These are phyloP conservation scores for Conops quadrifasciatus DNA, from an alignment of 2,888 invertebrate species.

Conservation along the genomic window DNA sequence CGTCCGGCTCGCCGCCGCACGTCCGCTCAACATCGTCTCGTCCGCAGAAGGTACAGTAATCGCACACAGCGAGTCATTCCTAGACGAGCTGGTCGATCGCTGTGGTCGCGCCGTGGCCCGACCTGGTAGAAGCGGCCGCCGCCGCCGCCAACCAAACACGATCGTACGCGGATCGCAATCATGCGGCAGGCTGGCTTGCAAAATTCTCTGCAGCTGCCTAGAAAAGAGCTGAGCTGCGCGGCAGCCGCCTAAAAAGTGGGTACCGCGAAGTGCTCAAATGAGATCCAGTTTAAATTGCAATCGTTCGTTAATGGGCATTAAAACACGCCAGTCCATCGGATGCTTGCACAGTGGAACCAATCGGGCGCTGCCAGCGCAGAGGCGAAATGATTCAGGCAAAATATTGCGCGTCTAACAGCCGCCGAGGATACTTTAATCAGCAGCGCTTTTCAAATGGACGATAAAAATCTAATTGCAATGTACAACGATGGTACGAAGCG, in stretches of 20 bases:
- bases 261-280: slow-evolving; percentile 57
- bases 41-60: background rate
- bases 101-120: background rate
- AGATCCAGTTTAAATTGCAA: slow-evolving; percentile 64
- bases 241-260: slow-evolving; percentile 18
- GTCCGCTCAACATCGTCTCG: background rate
- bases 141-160: slow-evolving; percentile 21
- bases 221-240: slow-evolving; percentile 37
- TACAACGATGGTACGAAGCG: background rate
- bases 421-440: background rate
- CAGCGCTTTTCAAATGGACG: background rate
- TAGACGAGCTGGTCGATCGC: background rate
- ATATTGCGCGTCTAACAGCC: no score
- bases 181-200: slow-evolving; percentile 22
- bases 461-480: background rate
- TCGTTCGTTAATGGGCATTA: slow-evolving; percentile 64
- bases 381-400: background rate
- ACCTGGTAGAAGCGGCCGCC: background rate
- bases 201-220: slow-evolving; percentile 28
- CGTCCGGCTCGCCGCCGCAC: background rate
- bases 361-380: background rate
- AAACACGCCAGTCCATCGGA: slow-evolving; percentile 54
- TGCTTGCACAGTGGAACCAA: slow-evolving; percentile 45
- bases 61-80: background rate
- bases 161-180: slow-evolving; percentile 26